Evolutionary conservation across 2,797 vertebrate species (phyloP), one percentile per base, ranked within the genome.

Genomic region (Syngnathus acus): DNA sequence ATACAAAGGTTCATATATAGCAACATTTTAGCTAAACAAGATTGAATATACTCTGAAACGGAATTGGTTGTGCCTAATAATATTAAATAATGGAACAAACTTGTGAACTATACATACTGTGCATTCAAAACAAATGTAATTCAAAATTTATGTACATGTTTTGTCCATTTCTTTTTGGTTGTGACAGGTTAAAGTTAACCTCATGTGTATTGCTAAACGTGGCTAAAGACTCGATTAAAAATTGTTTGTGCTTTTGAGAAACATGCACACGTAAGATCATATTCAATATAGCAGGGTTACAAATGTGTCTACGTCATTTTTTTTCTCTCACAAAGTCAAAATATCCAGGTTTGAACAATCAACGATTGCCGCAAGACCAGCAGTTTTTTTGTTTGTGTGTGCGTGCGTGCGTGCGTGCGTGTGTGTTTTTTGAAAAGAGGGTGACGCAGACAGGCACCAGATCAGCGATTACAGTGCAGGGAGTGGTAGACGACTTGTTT

Each of bases 401-500:
- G 11, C 1, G 13, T 5, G 11, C 13, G 43, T 3, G 10, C 11
- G 43, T 47, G 13, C 17, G 14, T 47, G 13, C 6, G 14, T 47
- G 13, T 7, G 5, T 47, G 42, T 16, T 47, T 16, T 47, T 47
- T 51, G 68, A 43, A 60, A 21, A 51, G 63, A 64, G 64, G 0
- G 23, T 61, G 50, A 40, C 0, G 6, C 60, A 62, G 47, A 67
- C 64, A 68, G 40, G 66, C 19, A 21, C 19, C 58, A 54, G 59
- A 66, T 74, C 39, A 69, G 67, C 75, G 73, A 77, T 75, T 66
- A 70, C 70, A 72, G 62, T 0, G 45, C 64, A 64, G 74, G 82
- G 84, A 85, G 80, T 77, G 81, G 47, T 26, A 54, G 19, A 47
- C 65, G 21, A 68, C 74, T 64, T 42, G 14, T 68, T 72, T 88